Evolutionary conservation across 2,888 invertebrate genomes (phyloP).

Genomic region (Drosophila tanythrix): DNA sequence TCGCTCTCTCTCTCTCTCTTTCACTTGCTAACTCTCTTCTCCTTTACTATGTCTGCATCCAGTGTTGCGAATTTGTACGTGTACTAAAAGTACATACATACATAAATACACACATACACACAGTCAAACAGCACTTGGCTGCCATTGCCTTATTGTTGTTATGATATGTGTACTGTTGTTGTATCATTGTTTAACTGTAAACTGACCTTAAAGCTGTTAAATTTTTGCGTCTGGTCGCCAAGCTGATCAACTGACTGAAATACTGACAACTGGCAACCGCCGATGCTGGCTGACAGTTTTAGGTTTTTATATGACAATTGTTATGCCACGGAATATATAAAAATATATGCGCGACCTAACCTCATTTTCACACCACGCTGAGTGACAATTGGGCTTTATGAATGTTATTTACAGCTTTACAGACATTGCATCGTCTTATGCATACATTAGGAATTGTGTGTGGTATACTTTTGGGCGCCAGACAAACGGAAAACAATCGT

Average conservation of each 20-base stretch:
- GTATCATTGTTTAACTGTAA: conserved; percentile 74
- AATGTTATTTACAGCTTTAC: conserved; percentile 7
- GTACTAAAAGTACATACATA: conserved; percentile 58
- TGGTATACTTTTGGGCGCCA: conserved; percentile 46
- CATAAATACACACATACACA: conserved; percentile 17
- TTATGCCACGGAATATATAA: conserved; percentile 12
- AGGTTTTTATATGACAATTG: conserved; percentile 20
- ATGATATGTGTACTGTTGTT: conserved; percentile 45
- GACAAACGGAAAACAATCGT: conserved; percentile 1
- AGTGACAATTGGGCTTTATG: conserved; percentile 8
- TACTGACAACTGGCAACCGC: conserved; percentile 8
- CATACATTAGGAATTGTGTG: conserved; percentile 1
- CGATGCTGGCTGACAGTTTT: conserved; percentile 3
- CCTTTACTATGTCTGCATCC: conserved; percentile 29
- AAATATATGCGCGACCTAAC: conserved; percentile 34
- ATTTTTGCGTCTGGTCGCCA: conserved; percentile 46
- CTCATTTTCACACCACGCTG: conserved; percentile 32
- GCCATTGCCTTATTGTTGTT: conserved; percentile 66
- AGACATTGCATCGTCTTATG: background rate
- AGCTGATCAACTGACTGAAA: conserved; percentile 38
- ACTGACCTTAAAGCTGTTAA: conserved; percentile 80
- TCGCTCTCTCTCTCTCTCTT: conserved; percentile 25
- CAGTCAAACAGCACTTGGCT: conserved; percentile 61
- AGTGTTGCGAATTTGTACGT: conserved; percentile 55
- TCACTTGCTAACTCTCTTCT: conserved; percentile 21